Evolutionary conservation across 2,113 vertebrate genomes (phyloP), one percentile per base, ranked within the genome.

Genomic region (Aramus guarauna): DNA sequence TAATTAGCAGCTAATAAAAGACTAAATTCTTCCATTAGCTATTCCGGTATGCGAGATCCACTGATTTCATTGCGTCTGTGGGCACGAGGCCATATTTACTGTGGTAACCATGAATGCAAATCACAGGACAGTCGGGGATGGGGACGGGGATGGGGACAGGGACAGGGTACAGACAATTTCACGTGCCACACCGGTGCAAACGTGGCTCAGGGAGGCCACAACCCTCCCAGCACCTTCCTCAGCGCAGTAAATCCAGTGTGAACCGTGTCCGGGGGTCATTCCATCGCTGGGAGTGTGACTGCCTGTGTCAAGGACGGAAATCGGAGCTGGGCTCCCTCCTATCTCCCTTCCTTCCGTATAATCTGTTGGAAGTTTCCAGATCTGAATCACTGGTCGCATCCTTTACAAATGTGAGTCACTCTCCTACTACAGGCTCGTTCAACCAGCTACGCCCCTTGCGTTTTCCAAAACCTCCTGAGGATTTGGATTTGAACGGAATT

Each of bases 321-420:
- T 2, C 2, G 41, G 63, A 77, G 55, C 34, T 4, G 17, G 30
- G 4, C 34, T 89, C 81, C 64, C 73, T 84, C 92, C 69, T 43
- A 0, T 77, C 79, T 73, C 93, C 71, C 71, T 92, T 79, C 74
- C 93, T 81, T 37, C 63, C 67, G 0, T 11, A 29, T 2, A 7
- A 69, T 64, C 2, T 69, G 95, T 80, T 80, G 15, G 90, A 24
- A 76, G 68, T 73, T 88, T 48, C 75, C 90, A 96, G 84, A 12
- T 52, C 72, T 83, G 93, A 94, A 86, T 92, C 90, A 64, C 27
- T 18, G 43, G 36, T 72, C 92, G 52, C 87, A 90, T 92, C 94
- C 92, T 84, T 52, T 69, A 43, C 56, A 16, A 37, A 14, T 2
- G 5, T 86, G 91, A 94, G 64, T 94, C 87, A 81, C 68, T 48